Percentiles rank a stretch among this genome's conserved stretches.
Evolutionary conservation across 2,888 invertebrate species (phyloP).

Genomic region (Ormyrus rosae): DNA sequence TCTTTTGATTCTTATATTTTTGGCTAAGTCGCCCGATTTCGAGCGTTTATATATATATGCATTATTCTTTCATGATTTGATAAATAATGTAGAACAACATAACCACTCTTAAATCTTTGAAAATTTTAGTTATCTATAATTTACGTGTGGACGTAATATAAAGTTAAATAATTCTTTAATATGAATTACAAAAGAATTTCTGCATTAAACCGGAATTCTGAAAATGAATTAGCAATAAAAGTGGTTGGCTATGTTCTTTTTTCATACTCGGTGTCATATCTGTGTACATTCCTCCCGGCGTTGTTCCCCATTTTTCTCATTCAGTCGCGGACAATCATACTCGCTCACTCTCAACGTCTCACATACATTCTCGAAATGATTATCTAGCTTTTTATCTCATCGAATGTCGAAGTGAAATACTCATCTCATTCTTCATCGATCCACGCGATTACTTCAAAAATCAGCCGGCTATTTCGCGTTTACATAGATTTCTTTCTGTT

Average conservation of each 20-base stretch:
- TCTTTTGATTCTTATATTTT: conserved; percentile 16
- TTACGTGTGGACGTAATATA: too few relatives aligned
- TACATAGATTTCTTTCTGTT: too few relatives aligned
- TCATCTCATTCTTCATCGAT: conserved; percentile 20
- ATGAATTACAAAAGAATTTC: too few relatives aligned
- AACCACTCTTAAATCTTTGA: conserved; percentile 12
- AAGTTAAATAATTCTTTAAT: too few relatives aligned
- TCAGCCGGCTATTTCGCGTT: background rate
- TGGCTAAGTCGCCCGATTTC: background rate
- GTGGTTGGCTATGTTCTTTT: background rate
- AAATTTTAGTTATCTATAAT: background rate
- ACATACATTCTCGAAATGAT: conserved; percentile 49
- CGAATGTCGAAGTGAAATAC: conserved; percentile 27
- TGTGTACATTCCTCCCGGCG: background rate
- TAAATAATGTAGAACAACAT: background rate
- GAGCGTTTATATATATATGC: conserved; percentile 1
- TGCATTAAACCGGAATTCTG: too few relatives aligned
- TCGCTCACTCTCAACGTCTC: conserved; percentile 19
- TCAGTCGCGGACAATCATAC: conserved; percentile 9
- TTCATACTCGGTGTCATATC: background rate
- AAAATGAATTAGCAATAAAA: conserved; percentile 11
- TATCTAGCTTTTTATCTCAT: conserved; percentile 52
- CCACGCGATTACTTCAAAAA: conserved; percentile 16
- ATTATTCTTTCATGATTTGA: background rate
- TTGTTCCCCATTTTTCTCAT: conserved; percentile 4